These are phyloP conservation scores for Hemiprocne comata DNA, from an alignment of 2,113 vertebrate species.

Conservation along the genomic window DNA sequence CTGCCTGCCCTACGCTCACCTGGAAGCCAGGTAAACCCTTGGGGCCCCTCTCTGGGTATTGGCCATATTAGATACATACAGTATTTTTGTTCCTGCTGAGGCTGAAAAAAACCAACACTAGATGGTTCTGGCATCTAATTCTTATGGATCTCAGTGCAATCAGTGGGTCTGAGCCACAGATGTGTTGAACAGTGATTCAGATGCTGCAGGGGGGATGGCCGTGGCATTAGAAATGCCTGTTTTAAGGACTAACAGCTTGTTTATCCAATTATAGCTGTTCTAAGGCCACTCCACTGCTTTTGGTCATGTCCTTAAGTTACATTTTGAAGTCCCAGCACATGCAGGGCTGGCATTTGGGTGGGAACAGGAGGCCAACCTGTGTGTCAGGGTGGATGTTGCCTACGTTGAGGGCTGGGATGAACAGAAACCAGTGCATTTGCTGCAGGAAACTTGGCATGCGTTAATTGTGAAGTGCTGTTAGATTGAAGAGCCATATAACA, in stretches of 20 bases:
- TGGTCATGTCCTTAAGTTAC: neutral
- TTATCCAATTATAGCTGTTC: neutral
- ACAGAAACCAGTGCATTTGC: neutral
- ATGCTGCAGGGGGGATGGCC: neutral
- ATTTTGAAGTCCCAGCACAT: neutral
- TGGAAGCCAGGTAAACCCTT: neutral
- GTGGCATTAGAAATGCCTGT: neutral
- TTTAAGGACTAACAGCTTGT: neutral
- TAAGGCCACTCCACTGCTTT: neutral
- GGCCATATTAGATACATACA: neutral
- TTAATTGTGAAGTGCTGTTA: neutral
- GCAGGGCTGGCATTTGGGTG: rapidly evolving
- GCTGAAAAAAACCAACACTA: neutral
- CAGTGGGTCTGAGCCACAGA: neutral
- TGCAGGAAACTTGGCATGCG: neutral
- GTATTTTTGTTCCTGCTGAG: neutral
- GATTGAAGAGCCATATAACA: neutral
- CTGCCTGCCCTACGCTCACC: rapidly evolving
- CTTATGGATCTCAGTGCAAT: neutral
- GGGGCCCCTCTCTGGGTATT: neutral
- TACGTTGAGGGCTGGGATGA: neutral
- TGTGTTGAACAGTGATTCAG: neutral
- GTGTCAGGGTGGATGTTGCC: neutral
- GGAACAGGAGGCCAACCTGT: neutral
- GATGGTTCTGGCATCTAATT: neutral